phyloP scores from a whole-genome alignment of 2,797 vertebrate species.

The Aplochiton taeniatus region DNA sequence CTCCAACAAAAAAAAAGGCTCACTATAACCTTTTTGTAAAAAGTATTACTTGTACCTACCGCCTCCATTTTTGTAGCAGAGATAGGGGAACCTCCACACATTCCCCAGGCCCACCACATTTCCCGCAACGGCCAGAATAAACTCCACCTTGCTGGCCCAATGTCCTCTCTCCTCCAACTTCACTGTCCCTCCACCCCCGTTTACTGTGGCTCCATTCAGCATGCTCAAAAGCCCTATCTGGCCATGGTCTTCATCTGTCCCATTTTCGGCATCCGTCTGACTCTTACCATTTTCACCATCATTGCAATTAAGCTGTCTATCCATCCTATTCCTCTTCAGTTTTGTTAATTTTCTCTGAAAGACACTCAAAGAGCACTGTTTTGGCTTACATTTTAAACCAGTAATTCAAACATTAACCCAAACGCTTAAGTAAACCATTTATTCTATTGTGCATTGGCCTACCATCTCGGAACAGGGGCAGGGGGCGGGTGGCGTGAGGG shows the following conservation, averaged over 20 bases:
- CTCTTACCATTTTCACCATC: neutral
- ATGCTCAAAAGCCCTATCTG: slow-evolving; percentile 15
- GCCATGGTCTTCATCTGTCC: neutral
- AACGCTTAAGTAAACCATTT: too few relatives aligned
- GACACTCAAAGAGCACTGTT: neutral
- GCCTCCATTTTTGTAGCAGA: slow-evolving; percentile 80
- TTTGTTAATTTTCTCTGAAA: neutral
- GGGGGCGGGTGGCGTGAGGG: too few relatives aligned
- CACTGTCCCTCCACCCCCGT: neutral
- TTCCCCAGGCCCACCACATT: slow-evolving; percentile 74
- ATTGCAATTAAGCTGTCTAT: neutral
- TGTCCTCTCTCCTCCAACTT: slow-evolving; percentile 68
- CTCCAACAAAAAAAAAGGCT: neutral
- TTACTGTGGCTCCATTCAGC: slow-evolving; percentile 1
- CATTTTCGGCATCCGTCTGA: neutral
- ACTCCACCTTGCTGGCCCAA: slow-evolving; percentile 71
- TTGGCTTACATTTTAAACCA: slow-evolving; percentile 4
- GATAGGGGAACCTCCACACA: slow-evolving; percentile 78
- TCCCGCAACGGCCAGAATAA: slow-evolving; percentile 73
- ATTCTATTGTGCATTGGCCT: too few relatives aligned
- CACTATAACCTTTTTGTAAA: neutral
- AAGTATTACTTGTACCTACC: slow-evolving; percentile 53
- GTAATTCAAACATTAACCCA: slow-evolving; percentile 16
- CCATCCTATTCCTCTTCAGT: neutral
- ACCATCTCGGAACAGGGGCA: too few relatives aligned